Evolutionary conservation across 2,888 invertebrate genomes (phyloP), one percentile per base, ranked within the genome.

Genomic region (Synanthedon andrenaeformis): DNA sequence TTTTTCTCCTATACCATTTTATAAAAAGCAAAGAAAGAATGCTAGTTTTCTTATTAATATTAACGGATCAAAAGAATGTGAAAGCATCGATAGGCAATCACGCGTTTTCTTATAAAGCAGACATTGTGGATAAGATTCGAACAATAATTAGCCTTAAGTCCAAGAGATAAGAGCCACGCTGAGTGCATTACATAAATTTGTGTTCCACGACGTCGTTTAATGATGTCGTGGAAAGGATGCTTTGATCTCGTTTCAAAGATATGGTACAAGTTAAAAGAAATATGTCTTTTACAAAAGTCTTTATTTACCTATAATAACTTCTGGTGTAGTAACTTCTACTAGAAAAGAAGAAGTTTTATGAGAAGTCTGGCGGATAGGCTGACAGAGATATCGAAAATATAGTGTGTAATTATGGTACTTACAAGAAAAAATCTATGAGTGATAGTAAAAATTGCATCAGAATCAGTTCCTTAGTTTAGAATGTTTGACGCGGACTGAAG

Each of bases 181-280:
- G 49, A 51, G 42, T 48, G 67, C 49, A 61, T 52, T 13, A 58
- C 51, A 56, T 52, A 56, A 65, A 64, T 61, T 59, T 62, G 69
- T 70, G 65, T 63, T 69, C 63, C 66, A 60, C 67, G 72, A 65
- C 74, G 72, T 76, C 75, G 74, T 79, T 77, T 79, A 79, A 79
- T 79, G 79, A 79, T 75, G 79, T 76, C 80, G 74, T 71, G 69
- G 71, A 75, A 70, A 69, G 74, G 66, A 72, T 67, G 75, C 79
- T 79, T 79, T 79, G 79, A 79, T 79, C 69, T 75, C 66, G 70
- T 71, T 74, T 64, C 55, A 58, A 62, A 65, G 55, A 65, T 63
- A 13, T 68, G 70, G 73, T 64, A 13, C 57, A 74, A 67, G 52
- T 54, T 12, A 56, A 23, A 42, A 54, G 55, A 42, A 52, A 48